Base-by-base conservation (phyloP, 2,888 invertebrate species). In the Erebia aethiops region DNA sequence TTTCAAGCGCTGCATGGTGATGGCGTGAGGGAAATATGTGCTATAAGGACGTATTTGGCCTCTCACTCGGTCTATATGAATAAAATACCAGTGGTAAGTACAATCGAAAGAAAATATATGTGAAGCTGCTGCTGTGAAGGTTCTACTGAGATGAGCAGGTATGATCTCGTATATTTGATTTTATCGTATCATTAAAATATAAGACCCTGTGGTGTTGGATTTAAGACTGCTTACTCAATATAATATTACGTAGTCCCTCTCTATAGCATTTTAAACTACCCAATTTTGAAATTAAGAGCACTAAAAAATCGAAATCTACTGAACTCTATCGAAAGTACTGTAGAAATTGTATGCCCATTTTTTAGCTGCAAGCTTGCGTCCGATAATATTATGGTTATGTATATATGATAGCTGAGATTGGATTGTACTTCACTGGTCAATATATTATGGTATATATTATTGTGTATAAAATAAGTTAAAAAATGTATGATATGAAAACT, bases 1-100 rank as follows among this genome's bases (percentile, higher is more conserved):
- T 95, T 94, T 96, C 78, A 95, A 96, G 78, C 95, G 98, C 49
- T 98, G 98, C 98, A n/a, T n/a, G 98, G 98, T 0, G 96, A 97
- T 0, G 97, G 97, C 78, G 96, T 97, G 0, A 95, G 96, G 77
- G 97, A 98, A 85, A 93, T 98, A 83, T 96, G 96, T 84, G 97
- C 97, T 9, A 98, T 99, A 64, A 96, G 95, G 78, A 96, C 97
- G 77, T 96, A 97, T 85, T 90, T 98, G 72, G 95, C 96, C 0
- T 96, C 96, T 0, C 97, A 98, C 81, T 96, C 95, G 76, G 96
- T 97, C 4, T 94, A 94, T 1, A 94, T 97, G 78, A 95, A 94
- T 46, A 95, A 52, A 43, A 1, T 43, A 43, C 10, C 14, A 64
- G 35, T 51, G 26, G 10, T 41, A 1, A 18, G 51, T 54, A 51